Conservation (phyloP, 2,888 invertebrate species). For the Geophilus truncorum region DNA sequence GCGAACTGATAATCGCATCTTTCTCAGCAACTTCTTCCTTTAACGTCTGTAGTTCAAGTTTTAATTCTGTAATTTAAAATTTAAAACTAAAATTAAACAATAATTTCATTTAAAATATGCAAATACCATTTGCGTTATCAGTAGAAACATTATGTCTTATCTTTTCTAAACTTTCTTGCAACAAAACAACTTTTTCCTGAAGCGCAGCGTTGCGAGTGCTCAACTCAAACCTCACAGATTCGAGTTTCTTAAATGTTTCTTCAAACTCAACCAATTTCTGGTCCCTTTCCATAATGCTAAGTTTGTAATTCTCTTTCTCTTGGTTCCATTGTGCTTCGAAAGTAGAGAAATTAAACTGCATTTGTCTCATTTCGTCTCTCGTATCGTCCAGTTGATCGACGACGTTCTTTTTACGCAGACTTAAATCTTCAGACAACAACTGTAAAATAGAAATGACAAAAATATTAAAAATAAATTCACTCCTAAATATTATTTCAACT, state of each 20-base stretch:
- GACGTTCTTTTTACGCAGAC: conserved; percentile 56
- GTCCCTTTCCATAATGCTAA: conserved; percentile 51
- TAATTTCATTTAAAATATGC: not conserved
- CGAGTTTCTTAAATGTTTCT: conserved; percentile 38
- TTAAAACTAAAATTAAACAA: not conserved
- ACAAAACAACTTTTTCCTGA: conserved; percentile 54
- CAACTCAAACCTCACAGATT: conserved; percentile 44
- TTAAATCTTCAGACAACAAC: conserved; percentile 66
- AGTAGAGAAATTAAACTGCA: conserved; percentile 66
- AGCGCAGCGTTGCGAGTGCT: conserved; percentile 44
- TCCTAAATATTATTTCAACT: not conserved
- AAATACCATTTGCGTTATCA: not conserved
- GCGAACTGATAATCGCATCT: not conserved
- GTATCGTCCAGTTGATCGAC: conserved; percentile 71
- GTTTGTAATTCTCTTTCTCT: conserved; percentile 54
- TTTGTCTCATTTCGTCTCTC: conserved; percentile 69
- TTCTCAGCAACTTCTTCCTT: conserved; percentile 45
- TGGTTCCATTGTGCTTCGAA: conserved; percentile 53
- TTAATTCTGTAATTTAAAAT: conserved; percentile 39
- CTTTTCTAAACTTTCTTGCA: conserved; percentile 43
- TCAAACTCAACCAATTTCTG: conserved; percentile 44
- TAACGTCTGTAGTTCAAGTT: conserved; percentile 53
- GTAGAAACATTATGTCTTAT: conserved; percentile 25
- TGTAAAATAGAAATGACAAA: too few relatives aligned
- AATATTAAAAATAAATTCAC: conserved; percentile 3